These are phyloP conservation scores for Halesus radiatus DNA, from an alignment of 1,140 invertebrate species.

Conservation along the genomic window DNA sequence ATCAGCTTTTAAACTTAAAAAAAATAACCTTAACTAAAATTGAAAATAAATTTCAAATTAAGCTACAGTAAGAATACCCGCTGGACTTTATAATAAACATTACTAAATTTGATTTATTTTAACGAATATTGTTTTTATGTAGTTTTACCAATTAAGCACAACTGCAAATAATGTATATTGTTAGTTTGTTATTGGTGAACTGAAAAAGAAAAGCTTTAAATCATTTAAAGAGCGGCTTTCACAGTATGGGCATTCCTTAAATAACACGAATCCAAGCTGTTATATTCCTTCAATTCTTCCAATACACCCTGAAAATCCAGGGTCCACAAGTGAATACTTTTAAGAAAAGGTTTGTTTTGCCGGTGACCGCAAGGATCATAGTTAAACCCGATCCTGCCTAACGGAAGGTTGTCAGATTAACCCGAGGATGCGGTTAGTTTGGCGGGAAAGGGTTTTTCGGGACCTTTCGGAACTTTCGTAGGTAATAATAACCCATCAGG, in stretches of 20 bases:
- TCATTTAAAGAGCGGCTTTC: background rate
- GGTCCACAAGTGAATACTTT: constrained; percentile 11
- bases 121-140: too few relatives aligned
- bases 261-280: background rate
- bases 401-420: constrained; percentile 36
- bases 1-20: too few relatives aligned
- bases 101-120: too few relatives aligned
- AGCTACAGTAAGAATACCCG: too few relatives aligned
- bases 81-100: too few relatives aligned
- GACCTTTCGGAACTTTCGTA: constrained; percentile 12
- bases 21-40: too few relatives aligned
- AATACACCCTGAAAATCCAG: background rate
- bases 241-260: background rate
- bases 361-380: constrained; percentile 27
- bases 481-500: constrained; percentile 9
- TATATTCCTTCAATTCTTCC: background rate
- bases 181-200: too few relatives aligned
- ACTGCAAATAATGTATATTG: too few relatives aligned
- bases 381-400: constrained; percentile 25
- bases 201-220: too few relatives aligned
- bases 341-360: constrained; percentile 35
- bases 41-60: too few relatives aligned
- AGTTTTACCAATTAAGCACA: too few relatives aligned
- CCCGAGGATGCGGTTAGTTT: constrained; percentile 23
- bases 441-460: background rate